Conservation (phyloP, 2,113 vertebrate species). For the Vimba vimba region DNA sequence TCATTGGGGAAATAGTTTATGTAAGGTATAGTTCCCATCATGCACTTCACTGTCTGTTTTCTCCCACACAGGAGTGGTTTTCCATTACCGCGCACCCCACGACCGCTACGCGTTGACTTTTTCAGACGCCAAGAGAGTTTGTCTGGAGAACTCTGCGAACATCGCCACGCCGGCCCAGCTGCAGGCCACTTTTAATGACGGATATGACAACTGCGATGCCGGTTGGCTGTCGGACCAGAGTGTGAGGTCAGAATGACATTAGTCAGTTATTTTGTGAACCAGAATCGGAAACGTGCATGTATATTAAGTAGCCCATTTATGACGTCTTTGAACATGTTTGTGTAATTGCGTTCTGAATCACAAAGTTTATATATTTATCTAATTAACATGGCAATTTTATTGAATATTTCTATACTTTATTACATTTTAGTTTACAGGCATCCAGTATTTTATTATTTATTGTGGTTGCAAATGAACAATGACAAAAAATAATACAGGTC, state of each 20-base stretch:
- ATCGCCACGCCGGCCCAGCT: conserved; percentile 87
- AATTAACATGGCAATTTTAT: background rate
- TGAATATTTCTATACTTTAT: background rate
- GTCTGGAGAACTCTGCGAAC: conserved; percentile 82
- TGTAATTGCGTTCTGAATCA: background rate
- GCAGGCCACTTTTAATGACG: conserved; percentile 91
- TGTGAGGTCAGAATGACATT: conserved; percentile 79
- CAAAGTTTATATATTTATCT: too few species aligned
- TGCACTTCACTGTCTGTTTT: background rate
- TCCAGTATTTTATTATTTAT: background rate
- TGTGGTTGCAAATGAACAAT: too few species aligned
- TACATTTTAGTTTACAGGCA: background rate
- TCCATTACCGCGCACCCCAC: conserved; percentile 91
- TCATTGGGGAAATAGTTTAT: background rate
- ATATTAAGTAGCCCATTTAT: background rate
- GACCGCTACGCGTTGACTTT: conserved; percentile 88
- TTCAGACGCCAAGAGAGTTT: conserved; percentile 81
- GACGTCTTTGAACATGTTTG: background rate
- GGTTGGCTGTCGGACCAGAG: conserved; percentile 93
- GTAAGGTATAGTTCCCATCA: background rate
- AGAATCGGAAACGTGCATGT: background rate
- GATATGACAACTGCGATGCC: conserved; percentile 95
- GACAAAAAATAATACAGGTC: too few species aligned
- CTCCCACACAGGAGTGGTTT: conserved; percentile 84
- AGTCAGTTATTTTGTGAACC: background rate